Conservation (phyloP, 2,113 vertebrate genomes). For the Pithys albifrons region DNA sequence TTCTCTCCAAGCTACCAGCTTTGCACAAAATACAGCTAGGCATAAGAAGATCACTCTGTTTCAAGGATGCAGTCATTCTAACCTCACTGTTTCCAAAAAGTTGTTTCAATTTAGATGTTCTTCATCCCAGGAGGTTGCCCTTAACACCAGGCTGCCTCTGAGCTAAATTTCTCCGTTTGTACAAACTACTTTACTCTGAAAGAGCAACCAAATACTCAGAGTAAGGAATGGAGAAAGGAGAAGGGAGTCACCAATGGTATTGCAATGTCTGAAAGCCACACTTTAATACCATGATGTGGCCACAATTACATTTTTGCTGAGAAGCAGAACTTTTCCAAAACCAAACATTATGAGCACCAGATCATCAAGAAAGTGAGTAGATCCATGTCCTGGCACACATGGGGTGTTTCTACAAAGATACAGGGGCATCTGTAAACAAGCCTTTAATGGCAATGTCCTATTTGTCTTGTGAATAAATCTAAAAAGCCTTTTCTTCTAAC, state of each 20-base stretch:
- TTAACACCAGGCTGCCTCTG: not conserved
- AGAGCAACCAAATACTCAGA: not conserved
- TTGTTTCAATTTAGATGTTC: not conserved
- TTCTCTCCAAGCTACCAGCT: not conserved
- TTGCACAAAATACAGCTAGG: not conserved
- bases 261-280: not conserved
- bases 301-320: not conserved
- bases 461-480: not conserved
- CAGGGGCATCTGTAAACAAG: not conserved
- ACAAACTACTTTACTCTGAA: not conserved
- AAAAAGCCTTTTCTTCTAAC: not conserved
- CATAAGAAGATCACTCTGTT: not conserved
- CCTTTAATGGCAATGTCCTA: not conserved
- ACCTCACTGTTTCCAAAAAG: not conserved
- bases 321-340: not conserved
- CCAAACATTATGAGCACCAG: not conserved
- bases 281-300: not conserved
- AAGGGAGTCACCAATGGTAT: not conserved
- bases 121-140: not conserved
- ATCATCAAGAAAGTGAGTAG: fast-evolving
- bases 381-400: not conserved
- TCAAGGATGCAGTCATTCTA: not conserved
- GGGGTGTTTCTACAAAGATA: fast-evolving
- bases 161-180: not conserved
- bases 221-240: not conserved